Base-by-base conservation (phyloP, 2,113 vertebrate genomes). In the Istiophorus platypterus region DNA sequence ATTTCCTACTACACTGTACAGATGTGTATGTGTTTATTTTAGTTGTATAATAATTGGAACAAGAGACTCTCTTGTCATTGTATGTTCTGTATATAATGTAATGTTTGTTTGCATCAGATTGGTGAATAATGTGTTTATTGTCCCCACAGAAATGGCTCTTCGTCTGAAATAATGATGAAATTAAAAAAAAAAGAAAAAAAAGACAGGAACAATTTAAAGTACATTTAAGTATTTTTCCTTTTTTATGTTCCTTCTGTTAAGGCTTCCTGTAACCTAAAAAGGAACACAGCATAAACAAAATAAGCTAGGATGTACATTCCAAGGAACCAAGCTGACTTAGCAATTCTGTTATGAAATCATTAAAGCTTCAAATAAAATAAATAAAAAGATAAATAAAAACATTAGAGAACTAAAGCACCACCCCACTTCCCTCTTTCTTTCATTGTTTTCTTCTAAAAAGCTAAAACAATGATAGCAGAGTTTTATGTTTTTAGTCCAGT, bases 1-100 rank as follows among this genome's bases (percentile, higher is more conserved):
- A 58, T 69, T 74, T 85, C 13, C 42, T 61, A 24, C 67, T 37
- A 66, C 59, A 47, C 72, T 84, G 45, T 71, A 51, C 71, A 78
- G 13, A 73, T 70, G 29, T 72, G 24, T 31, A 69, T 58, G 26
- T 82, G 2, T 42, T 67, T 72, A 1, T 68, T 82, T 87, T 65
- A 81, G 56, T 49, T 71, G 41, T 85, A 31, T 34, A 52, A 42
- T 70, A 70, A 70, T 82, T 26, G 3, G 29, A 61, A 74, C n/a
- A 58, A 26, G 24, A 59, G 13, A 37, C 6, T n/a, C 31, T 57
- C 14, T 39, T 74, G 12, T 75, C 2, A 0, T 1, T 83, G 41
- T 76, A 12, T 72, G 24, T 70, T 58, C 17, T 83, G 14, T 87
- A 34, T 56, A 41, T 26, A 17, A 7, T 76, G 52, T 62, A n/a